Base-by-base conservation (phyloP, 2,797 vertebrate genomes). In the Anabacerthia variegaticeps region DNA sequence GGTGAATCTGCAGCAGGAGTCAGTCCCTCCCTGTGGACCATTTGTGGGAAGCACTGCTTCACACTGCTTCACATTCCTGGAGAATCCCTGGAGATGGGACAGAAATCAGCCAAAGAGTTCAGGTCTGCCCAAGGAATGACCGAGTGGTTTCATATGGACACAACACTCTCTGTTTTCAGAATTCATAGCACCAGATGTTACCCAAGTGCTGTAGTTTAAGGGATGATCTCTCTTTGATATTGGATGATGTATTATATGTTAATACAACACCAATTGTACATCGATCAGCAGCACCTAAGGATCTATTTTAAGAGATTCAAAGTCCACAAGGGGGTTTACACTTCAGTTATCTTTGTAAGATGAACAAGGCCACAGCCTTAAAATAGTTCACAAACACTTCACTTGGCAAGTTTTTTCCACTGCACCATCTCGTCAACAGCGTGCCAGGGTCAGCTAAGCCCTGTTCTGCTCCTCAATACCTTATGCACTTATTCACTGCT, bases 381-480 rank as follows among this genome's bases (percentile, higher is more conserved):
- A 95, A 96, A 85, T 24, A 77, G 61, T 52, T 74, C 46, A 55
- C 0, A 7, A 65, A 79, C 63, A 61, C 82, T 91, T 91, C 32
- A 48, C n/a, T 59, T 37, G 26, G 36, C 16, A 77, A n/a, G 32
- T 5, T 80, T 92, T 92, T 94, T 41, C 71, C 66, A 34, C 56
- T 88, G 30, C 43, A 46, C n/a, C 74, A 80, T 39, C 68, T 85
- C 44, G 44, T 88, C 6, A 3, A 80, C 52, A 62, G 61, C 0
- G 2, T 32, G 44, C 22, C 46, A 27, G 46, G 43, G 56, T 56
- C 74, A 71, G 68, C 21, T 2, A 4, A 69, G 37, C 39, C 17
- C 61, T 1, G 0, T 17, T 62, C 71, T 2, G 3, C 51, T 72
- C 56, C 27, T 32, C 23, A 52, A 10, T 0, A 1, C 23, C 39